Conservation (phyloP, 2,888 invertebrate genomes). For the Diarsia rubi region DNA sequence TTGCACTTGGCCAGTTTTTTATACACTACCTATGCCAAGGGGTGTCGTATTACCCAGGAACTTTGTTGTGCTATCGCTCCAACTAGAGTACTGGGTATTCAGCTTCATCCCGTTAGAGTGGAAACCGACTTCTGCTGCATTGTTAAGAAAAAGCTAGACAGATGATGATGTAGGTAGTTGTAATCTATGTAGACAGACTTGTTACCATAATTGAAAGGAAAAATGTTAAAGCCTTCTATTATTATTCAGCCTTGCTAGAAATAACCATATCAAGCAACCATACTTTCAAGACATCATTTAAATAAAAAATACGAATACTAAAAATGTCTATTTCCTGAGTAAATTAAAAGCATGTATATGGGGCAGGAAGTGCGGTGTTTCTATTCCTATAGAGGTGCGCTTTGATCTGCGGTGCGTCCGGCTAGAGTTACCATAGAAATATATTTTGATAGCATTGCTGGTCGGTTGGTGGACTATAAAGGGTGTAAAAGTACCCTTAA, state of each 20-base stretch:
- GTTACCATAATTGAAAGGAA: neutral
- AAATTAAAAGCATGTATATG: conserved; percentile 35
- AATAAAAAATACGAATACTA: conserved; percentile 32
- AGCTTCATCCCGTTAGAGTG: neutral
- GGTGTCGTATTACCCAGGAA: too few relatives aligned
- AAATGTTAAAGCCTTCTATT: neutral
- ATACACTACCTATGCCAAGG: too few relatives aligned
- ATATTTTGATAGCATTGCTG: conserved; percentile 24
- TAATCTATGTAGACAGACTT: neutral
- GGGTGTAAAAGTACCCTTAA: too few relatives aligned
- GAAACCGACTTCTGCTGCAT: neutral
- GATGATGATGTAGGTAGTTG: neutral
- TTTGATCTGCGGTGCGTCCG: conserved; percentile 50
- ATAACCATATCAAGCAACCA: neutral
- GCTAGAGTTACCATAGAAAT: conserved; percentile 31
- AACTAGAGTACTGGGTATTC: neutral
- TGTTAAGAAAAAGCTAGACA: neutral
- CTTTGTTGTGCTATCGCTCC: neutral
- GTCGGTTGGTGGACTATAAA: neutral
- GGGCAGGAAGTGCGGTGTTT: conserved; percentile 51
- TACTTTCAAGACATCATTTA: conserved; percentile 22
- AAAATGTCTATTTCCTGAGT: conserved; percentile 43
- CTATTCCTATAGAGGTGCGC: conserved; percentile 50
- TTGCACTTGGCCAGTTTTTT: too few relatives aligned
- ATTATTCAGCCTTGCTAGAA: neutral